Evolutionary conservation across 2,797 vertebrate species (phyloP).

Genomic region (Danio choprae): DNA sequence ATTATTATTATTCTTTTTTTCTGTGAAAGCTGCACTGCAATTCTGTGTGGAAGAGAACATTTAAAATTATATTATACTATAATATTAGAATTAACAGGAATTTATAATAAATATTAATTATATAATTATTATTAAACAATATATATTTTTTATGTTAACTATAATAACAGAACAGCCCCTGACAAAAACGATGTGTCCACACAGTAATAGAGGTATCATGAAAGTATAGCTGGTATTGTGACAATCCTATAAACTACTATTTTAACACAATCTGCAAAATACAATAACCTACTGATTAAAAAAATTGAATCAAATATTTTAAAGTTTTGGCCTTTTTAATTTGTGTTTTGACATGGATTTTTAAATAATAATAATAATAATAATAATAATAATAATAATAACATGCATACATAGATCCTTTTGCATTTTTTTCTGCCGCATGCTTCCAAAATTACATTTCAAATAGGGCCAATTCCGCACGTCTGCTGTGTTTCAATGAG

Average conservation of each 20-base stretch:
- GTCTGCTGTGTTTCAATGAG: slow-evolving; percentile 11
- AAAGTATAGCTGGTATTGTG: neutral
- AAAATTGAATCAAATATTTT: neutral
- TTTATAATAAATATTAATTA: neutral
- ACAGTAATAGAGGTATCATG: neutral
- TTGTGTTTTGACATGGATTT: neutral
- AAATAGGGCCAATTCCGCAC: neutral
- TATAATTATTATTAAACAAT: no score
- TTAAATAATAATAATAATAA: neutral
- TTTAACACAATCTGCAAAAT: neutral
- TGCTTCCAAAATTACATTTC: neutral
- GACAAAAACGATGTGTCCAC: neutral
- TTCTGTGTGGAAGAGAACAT: neutral
- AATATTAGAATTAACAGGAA: neutral
- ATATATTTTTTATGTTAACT: neutral
- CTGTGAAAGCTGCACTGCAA: neutral
- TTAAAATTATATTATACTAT: neutral
- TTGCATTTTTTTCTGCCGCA: neutral
- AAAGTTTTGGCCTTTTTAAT: slow-evolving; percentile 13
- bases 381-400: slow-evolving; percentile 2
- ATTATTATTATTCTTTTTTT: neutral
- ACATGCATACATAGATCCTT: neutral
- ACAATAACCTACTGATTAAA: neutral
- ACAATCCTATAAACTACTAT: slow-evolving; percentile 1
- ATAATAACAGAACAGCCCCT: neutral